A percentile compares a stretch with the other conserved stretches of the same genome.
These are phyloP conservation scores for Luffia ferchaultella DNA, from an alignment of 2,888 invertebrate genomes.

Conservation along the genomic window DNA sequence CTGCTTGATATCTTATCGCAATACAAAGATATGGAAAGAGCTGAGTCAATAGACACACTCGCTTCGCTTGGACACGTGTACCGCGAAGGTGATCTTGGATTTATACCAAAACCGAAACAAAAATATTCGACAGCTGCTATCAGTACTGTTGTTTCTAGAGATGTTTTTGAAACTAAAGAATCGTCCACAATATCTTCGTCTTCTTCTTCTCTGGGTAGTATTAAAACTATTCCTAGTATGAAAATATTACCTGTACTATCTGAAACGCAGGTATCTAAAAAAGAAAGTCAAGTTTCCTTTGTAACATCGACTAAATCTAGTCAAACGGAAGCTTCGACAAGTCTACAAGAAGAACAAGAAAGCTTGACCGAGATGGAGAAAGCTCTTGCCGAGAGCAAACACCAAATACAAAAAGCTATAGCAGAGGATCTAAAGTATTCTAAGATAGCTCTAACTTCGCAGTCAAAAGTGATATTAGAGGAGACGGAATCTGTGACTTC, in stretches of 20 bases:
- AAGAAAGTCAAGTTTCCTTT: conserved; percentile 44
- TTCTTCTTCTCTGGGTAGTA: conserved; percentile 31
- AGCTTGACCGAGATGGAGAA: conserved; percentile 29
- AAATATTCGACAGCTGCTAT: conserved; percentile 20
- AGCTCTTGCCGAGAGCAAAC: conserved; percentile 34
- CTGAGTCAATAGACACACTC: conserved; percentile 46
- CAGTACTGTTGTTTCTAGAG: conserved; percentile 19
- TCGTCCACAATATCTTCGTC: conserved; percentile 12
- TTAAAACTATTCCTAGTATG: conserved; percentile 45
- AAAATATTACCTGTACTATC: conserved; percentile 29
- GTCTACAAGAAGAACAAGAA: conserved; percentile 23
- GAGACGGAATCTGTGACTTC: conserved; percentile 21
- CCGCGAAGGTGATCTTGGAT: conserved; percentile 71
- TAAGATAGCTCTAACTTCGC: conserved; percentile 26
- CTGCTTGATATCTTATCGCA: conserved; percentile 61
- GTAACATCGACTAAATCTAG: conserved; percentile 37
- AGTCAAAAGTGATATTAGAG: conserved; percentile 12
- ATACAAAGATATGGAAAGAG: conserved; percentile 40
- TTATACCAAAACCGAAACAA: conserved; percentile 62
- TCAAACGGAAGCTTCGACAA: conserved; percentile 16
- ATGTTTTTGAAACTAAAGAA: conserved; percentile 17
- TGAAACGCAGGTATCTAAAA: conserved; percentile 21
- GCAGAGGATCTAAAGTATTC: conserved; percentile 44
- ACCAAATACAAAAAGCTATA: conserved; percentile 45
- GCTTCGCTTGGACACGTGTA: conserved; percentile 65